These are phyloP conservation scores for Trachythela sp. DNA, from an alignment of 64 coral and sea anemone species.

Conservation along the genomic window DNA sequence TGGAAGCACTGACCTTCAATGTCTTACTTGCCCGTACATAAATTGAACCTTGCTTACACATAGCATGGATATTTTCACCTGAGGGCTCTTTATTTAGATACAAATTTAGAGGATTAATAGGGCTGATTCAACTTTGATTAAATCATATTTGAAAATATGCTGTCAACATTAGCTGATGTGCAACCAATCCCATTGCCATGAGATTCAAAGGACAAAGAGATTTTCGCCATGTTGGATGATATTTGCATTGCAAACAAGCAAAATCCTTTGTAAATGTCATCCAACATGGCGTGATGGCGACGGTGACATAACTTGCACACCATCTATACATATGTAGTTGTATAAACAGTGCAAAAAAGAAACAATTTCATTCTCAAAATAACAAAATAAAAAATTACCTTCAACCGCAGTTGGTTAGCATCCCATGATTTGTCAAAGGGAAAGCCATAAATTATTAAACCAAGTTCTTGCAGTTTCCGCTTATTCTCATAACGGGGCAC, in stretches of 20 bases:
- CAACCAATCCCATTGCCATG: too few species aligned
- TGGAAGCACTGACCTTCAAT: background rate
- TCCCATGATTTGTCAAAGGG: constrained; percentile 44
- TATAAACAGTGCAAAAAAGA: background rate
- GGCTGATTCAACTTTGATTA: too few species aligned
- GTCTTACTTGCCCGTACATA: background rate
- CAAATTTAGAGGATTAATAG: background rate
- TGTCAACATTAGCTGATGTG: too few species aligned
- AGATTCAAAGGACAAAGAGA: too few species aligned
- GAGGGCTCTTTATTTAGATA: background rate
- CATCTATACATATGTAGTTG: background rate
- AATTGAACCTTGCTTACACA: background rate
- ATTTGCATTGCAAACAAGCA: too few species aligned
- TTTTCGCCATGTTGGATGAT: too few species aligned
- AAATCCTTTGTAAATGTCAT: too few species aligned
- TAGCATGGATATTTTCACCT: background rate
- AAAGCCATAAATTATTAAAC: constrained; percentile 43
- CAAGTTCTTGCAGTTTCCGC: constrained; percentile 42
- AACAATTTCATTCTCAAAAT: background rate
- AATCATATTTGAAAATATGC: too few species aligned
- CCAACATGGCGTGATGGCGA: too few species aligned
- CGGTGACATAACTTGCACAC: background rate
- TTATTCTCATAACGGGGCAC: constrained; percentile 21
- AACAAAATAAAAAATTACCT: constrained; percentile 20
- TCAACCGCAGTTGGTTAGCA: constrained; percentile 30